phyloP scores from a whole-genome alignment of 2,113 vertebrate genomes.

The Zapornia atra region DNA sequence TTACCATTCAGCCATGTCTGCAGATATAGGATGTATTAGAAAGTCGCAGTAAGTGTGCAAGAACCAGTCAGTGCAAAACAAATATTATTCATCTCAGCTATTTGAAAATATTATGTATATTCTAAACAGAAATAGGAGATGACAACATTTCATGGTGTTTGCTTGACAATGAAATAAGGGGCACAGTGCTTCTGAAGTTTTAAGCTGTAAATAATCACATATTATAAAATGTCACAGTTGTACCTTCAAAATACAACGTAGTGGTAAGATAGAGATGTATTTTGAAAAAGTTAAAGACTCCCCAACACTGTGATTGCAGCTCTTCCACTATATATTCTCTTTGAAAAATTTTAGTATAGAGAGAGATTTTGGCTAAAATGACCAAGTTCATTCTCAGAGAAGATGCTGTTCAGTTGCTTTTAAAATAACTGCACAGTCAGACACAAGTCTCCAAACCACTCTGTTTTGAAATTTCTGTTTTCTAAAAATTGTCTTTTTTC shows the following conservation, averaged over 20 bases:
- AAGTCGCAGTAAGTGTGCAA: neutral
- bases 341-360: neutral
- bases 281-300: neutral
- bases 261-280: neutral
- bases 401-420: neutral
- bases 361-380: neutral
- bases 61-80: neutral
- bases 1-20: neutral
- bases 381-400: neutral
- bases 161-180: neutral
- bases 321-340: neutral
- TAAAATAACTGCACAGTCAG: neutral
- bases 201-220: neutral
- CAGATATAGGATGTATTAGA: neutral
- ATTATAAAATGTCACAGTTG: neutral
- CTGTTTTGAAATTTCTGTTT: neutral
- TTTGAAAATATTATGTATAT: neutral
- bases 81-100: neutral
- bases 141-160: neutral
- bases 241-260: neutral
- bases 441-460: neutral
- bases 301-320: neutral
- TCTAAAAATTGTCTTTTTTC: neutral
- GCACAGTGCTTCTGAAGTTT: neutral
- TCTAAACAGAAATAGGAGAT: neutral